A percentile compares a stretch with the other conserved stretches of the same genome.
These are phyloP conservation scores for Dicrostonyx torquatus DNA, from an alignment of 2,797 vertebrate genomes.

Conservation along the genomic window DNA sequence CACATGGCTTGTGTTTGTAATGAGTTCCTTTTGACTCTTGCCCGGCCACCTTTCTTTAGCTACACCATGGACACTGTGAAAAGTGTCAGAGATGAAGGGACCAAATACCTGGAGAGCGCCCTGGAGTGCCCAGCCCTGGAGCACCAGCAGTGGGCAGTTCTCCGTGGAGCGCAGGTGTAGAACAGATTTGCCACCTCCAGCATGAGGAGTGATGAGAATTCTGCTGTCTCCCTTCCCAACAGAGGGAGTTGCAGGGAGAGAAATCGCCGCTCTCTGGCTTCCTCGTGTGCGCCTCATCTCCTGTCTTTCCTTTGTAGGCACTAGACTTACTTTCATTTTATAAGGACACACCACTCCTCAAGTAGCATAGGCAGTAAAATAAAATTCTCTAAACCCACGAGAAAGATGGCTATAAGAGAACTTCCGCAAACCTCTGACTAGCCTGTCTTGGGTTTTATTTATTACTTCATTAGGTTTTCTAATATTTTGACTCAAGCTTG, in stretches of 20 bases:
- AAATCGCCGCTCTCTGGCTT: conserved; percentile 55
- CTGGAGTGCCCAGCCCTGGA: neutral
- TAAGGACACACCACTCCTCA: neutral
- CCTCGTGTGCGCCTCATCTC: conserved; percentile 55
- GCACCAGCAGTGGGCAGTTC: conserved; percentile 30
- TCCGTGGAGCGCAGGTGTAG: conserved; percentile 23
- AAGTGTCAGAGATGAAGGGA: neutral
- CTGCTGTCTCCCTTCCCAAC: conserved; percentile 66
- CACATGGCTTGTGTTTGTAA: conserved; percentile 69
- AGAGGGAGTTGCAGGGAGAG: conserved; percentile 55
- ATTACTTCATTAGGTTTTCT: conserved; percentile 15
- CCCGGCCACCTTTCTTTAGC: conserved; percentile 63
- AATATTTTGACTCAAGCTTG: neutral
- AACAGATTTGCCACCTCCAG: conserved; percentile 35
- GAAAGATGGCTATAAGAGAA: neutral
- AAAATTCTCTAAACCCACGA: neutral
- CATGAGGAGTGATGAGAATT: conserved; percentile 68
- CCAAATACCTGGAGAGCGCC: conserved; percentile 35
- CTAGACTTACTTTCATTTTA: conserved; percentile 74
- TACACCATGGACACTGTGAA: conserved; percentile 19
- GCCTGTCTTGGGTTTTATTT: conserved; percentile 26
- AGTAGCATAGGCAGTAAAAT: neutral
- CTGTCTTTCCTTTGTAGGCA: conserved; percentile 22
- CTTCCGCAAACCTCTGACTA: neutral
- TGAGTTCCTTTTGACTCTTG: conserved; percentile 70